phyloP scores from a whole-genome alignment of 2,113 vertebrate genomes.

The Myocastor coypus region DNA sequence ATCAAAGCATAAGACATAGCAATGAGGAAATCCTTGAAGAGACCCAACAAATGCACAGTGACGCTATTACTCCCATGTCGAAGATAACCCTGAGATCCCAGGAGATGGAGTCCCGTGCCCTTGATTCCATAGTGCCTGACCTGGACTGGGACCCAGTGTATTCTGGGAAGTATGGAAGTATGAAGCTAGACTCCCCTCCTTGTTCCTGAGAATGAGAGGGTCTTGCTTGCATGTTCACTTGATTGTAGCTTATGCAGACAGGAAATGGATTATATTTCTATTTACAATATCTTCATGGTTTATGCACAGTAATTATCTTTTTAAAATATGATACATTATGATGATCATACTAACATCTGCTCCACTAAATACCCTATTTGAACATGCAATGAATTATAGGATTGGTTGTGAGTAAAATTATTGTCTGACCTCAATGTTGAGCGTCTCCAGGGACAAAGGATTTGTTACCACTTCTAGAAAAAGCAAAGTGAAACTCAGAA shows the following conservation, averaged over 20 bases:
- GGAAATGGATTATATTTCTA: background rate
- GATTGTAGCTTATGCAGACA: background rate
- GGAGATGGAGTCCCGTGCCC: fast-evolving
- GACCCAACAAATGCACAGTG: background rate
- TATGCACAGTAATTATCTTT: background rate
- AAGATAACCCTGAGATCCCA: background rate
- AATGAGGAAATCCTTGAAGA: background rate
- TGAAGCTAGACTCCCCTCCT: background rate
- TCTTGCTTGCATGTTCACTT: background rate
- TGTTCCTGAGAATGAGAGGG: background rate
- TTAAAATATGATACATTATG: background rate
- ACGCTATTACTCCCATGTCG: background rate
- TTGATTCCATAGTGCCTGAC: background rate
- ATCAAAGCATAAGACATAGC: background rate
- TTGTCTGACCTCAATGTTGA: background rate
- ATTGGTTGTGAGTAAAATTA: background rate
- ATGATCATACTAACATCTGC: background rate
- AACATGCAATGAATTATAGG: background rate
- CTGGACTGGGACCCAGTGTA: background rate
- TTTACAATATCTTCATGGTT: background rate
- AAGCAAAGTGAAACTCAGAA: background rate
- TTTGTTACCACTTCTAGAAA: background rate
- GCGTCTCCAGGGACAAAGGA: background rate
- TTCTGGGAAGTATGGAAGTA: no score
- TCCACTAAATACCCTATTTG: background rate